Base-by-base conservation (phyloP, 2,113 vertebrate genomes). In the Limnothrissa miodon region DNA sequence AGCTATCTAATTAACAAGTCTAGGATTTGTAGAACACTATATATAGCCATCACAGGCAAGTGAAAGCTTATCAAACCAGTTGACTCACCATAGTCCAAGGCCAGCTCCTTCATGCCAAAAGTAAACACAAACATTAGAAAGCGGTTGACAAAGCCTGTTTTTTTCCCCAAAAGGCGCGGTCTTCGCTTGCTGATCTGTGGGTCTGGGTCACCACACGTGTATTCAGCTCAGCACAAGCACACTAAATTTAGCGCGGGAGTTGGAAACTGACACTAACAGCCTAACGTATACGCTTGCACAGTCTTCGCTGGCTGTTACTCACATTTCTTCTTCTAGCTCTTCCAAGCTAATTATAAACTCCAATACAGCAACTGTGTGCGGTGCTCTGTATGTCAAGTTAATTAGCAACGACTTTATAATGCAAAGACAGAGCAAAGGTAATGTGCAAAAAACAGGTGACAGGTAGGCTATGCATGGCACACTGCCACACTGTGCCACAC, bases 231-330 rank as follows among this genome's bases (percentile, higher is more conserved):
- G 46, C 81, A 19, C 80, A 1, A 83, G 80, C 66, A 36, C 7
- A 36, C 89, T 93, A 93, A 93, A 92, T 92, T 92, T 94, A 94
- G 92, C 89, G 25, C 79, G 62, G 23, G 83, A 87, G 84, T 86
- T 90, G 87, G 83, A 90, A 93, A 89, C 86, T 78, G 89, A 93
- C 85, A 89, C 88, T 78, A 80, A 83, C 86, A 86, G 45, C 84
- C 83, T 44, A 3, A 62, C 53, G 84, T 83, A 79, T 39, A 56
- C 66, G 70, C 78, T 56, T 56, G 78, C 84, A 86, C 83, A 82
- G 80, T 80, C 44, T 74, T 80, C 74, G 59, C 82, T 82, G 21
- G 66, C 82, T 82, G 21, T 39, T 36, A 81, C 45, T 56, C 51
- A 4, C 17, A 36, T 74, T 36, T 39, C 33, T 36, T 29, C 25